phyloP scores from a whole-genome alignment of 37 sponge, comb jelly and placozoan species.

The Lycopodina hypogea region DNA sequence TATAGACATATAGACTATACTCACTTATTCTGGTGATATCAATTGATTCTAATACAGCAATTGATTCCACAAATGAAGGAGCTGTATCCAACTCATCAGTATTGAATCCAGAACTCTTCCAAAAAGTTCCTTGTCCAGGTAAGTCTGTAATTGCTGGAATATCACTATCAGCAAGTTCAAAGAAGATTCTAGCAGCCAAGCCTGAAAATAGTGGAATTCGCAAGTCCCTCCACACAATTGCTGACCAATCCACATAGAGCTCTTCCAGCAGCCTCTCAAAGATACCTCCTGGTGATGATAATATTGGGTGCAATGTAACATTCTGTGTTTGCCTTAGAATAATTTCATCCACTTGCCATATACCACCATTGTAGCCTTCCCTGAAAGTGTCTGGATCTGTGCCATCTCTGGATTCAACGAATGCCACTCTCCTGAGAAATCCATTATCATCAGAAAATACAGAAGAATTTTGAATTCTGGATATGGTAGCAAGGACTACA shows the following conservation, averaged over 20 bases:
- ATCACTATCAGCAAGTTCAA: no score
- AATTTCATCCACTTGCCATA: no score
- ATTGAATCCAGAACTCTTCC: no score
- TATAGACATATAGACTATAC: no score
- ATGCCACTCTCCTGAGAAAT: slow-evolving; percentile 40
- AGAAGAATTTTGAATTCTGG: not conserved
- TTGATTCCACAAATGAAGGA: not conserved
- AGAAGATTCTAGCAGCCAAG: no score
- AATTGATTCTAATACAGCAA: slow-evolving; percentile 19
- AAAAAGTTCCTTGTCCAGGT: slow-evolving; percentile 16
- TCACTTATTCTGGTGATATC: slow-evolving; percentile 1
- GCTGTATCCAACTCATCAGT: slow-evolving; percentile 15
- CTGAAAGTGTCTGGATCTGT: no score
- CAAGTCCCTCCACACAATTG: no score
- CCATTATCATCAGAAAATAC: slow-evolving; percentile 37
- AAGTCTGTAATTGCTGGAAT: slow-evolving; percentile 21
- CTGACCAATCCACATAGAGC: slow-evolving; percentile 20
- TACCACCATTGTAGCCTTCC: no score
- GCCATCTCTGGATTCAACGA: slow-evolving; percentile 38
- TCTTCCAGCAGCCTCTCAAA: not conserved
- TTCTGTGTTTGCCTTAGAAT: no score
- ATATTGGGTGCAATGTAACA: not conserved
- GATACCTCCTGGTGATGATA: not conserved
- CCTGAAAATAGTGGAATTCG: no score
- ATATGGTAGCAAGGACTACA: slow-evolving; percentile 22